These are phyloP conservation scores for Pan troglodytes DNA, from an alignment of 2,113 vertebrate species.

Conservation along the genomic window DNA sequence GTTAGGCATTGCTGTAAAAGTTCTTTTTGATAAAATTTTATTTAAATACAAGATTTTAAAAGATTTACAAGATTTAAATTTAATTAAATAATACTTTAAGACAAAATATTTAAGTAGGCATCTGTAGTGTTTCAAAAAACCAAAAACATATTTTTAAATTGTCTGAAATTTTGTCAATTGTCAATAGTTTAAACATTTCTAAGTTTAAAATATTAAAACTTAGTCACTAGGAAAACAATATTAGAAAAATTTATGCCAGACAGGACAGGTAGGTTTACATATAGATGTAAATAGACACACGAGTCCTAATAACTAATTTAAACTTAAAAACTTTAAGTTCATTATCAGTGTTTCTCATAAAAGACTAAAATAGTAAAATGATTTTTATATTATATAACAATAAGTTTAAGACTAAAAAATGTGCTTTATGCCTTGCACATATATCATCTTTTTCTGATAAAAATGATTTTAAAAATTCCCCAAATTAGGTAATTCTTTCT, in stretches of 20 bases:
- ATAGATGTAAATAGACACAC: not conserved
- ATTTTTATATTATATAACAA: not conserved
- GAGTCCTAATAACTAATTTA: constrained; percentile 2
- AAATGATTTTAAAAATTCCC: not conserved
- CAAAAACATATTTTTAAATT: constrained; percentile 6
- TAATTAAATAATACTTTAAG: constrained; percentile 36
- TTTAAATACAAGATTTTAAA: constrained; percentile 12
- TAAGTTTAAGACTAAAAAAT: not conserved
- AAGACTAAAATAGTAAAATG: not conserved
- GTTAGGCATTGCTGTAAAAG: not conserved
- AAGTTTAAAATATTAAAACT: constrained; percentile 46
- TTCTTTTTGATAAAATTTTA: not conserved
- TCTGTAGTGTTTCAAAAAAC: not conserved
- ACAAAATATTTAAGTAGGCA: not conserved
- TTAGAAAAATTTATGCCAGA: not conserved
- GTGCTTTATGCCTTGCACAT: not conserved
- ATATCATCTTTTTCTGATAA: not conserved
- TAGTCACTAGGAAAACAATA: constrained; percentile 1
- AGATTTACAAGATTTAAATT: not conserved
- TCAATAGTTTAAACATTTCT: constrained; percentile 31
- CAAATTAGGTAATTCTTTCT: not conserved
- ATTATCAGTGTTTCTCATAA: constrained; percentile 43
- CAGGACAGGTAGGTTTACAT: not conserved
- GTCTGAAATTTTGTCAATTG: not conserved
- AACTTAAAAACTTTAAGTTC: constrained; percentile 2